Conservation (phyloP, 1,140 invertebrate genomes). For the Meloidogyne exigua region DNA sequence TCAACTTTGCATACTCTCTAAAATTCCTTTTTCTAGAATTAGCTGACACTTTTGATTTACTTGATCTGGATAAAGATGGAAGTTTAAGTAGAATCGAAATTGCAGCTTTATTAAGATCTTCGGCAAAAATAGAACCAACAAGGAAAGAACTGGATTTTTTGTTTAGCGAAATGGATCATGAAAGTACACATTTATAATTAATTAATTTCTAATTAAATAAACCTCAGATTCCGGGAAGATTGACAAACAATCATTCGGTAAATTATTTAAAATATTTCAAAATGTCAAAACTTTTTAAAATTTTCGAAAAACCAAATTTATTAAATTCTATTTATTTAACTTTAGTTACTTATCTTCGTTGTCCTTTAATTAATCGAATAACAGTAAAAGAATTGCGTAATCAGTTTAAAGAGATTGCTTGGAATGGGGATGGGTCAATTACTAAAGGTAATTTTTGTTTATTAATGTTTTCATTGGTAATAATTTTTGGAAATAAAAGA, state of each 20-base stretch:
- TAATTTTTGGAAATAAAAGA: neutral
- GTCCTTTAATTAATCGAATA: slow-evolving; percentile 53
- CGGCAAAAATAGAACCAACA: slow-evolving; percentile 56
- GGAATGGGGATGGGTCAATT: slow-evolving; percentile 54
- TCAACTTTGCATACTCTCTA: neutral
- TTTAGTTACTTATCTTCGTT: slow-evolving; percentile 51
- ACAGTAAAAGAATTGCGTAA: slow-evolving; percentile 52
- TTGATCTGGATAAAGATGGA: slow-evolving; percentile 60
- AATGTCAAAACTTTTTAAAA: too few relatives aligned
- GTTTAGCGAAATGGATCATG: slow-evolving; percentile 58
- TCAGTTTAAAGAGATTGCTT: slow-evolving; percentile 47
- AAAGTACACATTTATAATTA: slow-evolving; percentile 36
- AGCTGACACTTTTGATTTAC: slow-evolving; percentile 57
- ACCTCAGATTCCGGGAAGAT: slow-evolving; percentile 59
- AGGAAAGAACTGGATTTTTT: slow-evolving; percentile 58
- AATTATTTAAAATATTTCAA: too few relatives aligned
- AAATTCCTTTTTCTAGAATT: slow-evolving; percentile 43
- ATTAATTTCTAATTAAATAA: slow-evolving; percentile 5
- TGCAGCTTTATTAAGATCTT: slow-evolving; percentile 52
- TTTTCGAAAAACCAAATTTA: too few relatives aligned
- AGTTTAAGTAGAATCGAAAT: slow-evolving; percentile 51
- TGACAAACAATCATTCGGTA: slow-evolving; percentile 53
- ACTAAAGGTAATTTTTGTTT: slow-evolving; percentile 44
- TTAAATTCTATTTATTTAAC: too few relatives aligned
- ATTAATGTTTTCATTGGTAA: neutral